Percentiles rank a stretch among this genome's conserved stretches.
These are phyloP conservation scores for Thumatha senex DNA, from an alignment of 2,888 invertebrate species.

Conservation along the genomic window DNA sequence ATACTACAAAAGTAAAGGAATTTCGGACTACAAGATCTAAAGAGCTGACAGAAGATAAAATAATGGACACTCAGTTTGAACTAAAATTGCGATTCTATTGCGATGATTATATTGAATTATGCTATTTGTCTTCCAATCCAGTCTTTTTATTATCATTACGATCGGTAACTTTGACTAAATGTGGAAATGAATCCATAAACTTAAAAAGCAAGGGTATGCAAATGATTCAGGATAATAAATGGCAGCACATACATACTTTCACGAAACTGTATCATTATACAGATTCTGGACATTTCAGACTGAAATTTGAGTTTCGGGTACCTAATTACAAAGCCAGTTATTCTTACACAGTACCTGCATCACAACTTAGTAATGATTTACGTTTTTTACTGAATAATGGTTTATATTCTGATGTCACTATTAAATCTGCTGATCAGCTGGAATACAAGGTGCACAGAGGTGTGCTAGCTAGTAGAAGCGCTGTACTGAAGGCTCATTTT, in stretches of 20 bases:
- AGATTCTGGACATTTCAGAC: conserved; percentile 57
- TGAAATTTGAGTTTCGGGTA: conserved; percentile 73
- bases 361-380: conserved; percentile 69
- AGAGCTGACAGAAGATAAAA: no score
- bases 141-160: no score
- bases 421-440: conserved; percentile 67
- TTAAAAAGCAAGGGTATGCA: conserved; percentile 48
- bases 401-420: conserved; percentile 68
- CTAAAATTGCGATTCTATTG: no score
- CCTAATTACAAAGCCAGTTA: conserved; percentile 67
- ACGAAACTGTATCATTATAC: conserved; percentile 54
- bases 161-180: no score
- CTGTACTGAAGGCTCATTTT: conserved; percentile 73
- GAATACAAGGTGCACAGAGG: conserved; percentile 74
- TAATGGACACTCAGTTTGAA: no score
- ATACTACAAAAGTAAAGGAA: conserved; percentile 62
- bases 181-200: no score
- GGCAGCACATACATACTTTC: conserved; percentile 72
- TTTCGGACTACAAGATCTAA: conserved; percentile 65
- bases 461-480: conserved; percentile 70
- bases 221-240: conserved; percentile 71
- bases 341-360: conserved; percentile 51
- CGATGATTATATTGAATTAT: no score
- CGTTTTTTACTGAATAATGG: conserved; percentile 67
- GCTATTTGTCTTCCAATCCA: no score